A percentile compares a stretch with the other conserved stretches of the same genome.
Evolutionary conservation across 2,888 invertebrate genomes (phyloP).

Genomic region (Eumerus sabulonum): DNA sequence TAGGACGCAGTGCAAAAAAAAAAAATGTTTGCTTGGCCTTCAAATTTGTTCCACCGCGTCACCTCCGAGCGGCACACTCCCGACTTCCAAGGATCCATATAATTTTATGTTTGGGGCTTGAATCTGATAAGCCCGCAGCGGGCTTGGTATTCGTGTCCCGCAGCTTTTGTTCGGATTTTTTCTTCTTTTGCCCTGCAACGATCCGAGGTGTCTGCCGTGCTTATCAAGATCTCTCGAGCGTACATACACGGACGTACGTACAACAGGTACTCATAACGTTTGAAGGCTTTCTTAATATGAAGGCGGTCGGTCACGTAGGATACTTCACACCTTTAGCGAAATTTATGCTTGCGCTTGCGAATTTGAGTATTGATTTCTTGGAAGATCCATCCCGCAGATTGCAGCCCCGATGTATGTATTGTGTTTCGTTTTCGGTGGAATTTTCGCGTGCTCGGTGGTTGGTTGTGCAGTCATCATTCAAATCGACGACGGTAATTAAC

Average conservation of each 20-base stretch:
- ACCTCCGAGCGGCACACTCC: not conserved
- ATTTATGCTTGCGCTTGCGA: conserved; percentile 56
- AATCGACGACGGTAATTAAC: conserved; percentile 54
- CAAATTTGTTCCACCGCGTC: conserved; percentile 47
- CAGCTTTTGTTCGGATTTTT: conserved; percentile 7
- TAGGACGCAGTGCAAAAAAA: conserved; percentile 13
- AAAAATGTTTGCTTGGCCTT: conserved; percentile 48
- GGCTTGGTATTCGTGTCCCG: conserved; percentile 30
- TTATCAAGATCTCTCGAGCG: conserved; percentile 59
- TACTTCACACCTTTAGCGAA: conserved; percentile 62
- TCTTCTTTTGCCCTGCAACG: not conserved
- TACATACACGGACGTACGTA: too few species aligned
- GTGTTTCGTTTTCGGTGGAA: conserved; percentile 44
- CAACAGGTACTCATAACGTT: conserved; percentile 28
- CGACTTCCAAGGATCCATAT: conserved; percentile 7
- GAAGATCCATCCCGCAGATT: conserved; percentile 49
- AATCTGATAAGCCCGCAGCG: conserved; percentile 59
- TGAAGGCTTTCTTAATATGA: conserved; percentile 39
- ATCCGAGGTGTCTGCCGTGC: conserved; percentile 16
- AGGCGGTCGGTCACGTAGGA: conserved; percentile 63
- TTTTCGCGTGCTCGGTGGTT: conserved; percentile 1
- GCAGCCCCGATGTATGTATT: conserved; percentile 3
- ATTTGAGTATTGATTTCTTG: conserved; percentile 66
- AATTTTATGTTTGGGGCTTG: conserved; percentile 34
- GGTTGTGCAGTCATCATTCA: not conserved